A percentile compares a stretch with the other conserved stretches of the same genome.
These are phyloP conservation scores for Hemiprocne comata DNA, from an alignment of 2,113 vertebrate genomes.

Conservation along the genomic window DNA sequence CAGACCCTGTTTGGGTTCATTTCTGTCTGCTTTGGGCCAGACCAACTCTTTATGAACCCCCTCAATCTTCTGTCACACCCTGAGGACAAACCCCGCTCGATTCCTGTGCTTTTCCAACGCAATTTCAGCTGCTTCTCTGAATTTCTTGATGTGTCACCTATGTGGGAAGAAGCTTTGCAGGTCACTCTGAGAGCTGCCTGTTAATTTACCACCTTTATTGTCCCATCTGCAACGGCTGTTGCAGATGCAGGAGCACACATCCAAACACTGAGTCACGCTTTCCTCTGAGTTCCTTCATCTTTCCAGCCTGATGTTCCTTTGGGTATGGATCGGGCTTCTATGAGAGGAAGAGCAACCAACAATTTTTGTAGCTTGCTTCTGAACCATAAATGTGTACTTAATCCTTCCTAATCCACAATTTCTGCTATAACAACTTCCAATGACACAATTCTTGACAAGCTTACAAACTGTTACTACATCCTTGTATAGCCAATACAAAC, in stretches of 20 bases:
- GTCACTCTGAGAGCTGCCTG: neutral
- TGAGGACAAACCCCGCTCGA: fast-evolving
- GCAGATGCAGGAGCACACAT: fast-evolving
- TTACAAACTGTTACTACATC: neutral
- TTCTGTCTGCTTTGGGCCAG: neutral
- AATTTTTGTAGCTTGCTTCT: neutral
- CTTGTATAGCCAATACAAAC: neutral
- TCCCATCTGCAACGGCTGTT: fast-evolving
- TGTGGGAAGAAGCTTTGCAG: neutral
- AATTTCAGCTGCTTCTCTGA: neutral
- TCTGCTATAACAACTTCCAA: neutral
- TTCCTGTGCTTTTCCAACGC: neutral
- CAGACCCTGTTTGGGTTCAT: neutral
- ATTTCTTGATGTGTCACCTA: neutral
- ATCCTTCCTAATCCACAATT: neutral
- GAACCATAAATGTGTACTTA: neutral
- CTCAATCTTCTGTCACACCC: neutral
- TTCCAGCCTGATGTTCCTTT: neutral
- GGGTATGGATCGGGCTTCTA: neutral
- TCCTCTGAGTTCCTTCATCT: neutral
- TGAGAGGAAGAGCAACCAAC: neutral
- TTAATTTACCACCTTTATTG: neutral
- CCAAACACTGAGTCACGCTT: neutral
- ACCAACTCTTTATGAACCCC: neutral
- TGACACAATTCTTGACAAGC: neutral